Conservation (phyloP, 2,113 vertebrate species). For the Nerophis ophidion region DNA sequence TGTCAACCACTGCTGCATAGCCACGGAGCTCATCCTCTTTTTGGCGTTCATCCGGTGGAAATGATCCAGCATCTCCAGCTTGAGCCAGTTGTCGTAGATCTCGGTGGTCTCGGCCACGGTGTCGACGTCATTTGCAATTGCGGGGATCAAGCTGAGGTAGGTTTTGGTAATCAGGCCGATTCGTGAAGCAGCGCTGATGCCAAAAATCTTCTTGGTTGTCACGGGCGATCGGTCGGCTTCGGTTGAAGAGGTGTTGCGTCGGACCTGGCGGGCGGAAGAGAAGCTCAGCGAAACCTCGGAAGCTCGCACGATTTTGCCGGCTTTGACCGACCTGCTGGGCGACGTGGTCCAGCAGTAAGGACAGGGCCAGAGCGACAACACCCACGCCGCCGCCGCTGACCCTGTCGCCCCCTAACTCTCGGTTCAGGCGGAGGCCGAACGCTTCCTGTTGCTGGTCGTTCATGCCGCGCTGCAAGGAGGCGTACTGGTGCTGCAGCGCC, state of each 20-base stretch:
- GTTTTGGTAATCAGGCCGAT: slow-evolving; percentile 56
- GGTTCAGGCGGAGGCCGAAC: slow-evolving; percentile 48
- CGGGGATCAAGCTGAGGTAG: slow-evolving; percentile 58
- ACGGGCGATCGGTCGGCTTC: background rate
- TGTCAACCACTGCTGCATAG: slow-evolving; percentile 68
- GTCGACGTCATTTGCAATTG: slow-evolving; percentile 40
- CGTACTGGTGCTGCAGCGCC: slow-evolving; percentile 55
- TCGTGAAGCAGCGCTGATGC: slow-evolving; percentile 57
- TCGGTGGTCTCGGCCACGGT: slow-evolving; percentile 64
- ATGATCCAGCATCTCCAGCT: slow-evolving; percentile 63
- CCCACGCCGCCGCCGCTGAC: slow-evolving; percentile 63
- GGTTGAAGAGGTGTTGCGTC: slow-evolving; percentile 9
- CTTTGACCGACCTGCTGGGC: slow-evolving; percentile 45
- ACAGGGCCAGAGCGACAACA: slow-evolving; percentile 67
- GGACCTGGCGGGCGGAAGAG: slow-evolving; percentile 25
- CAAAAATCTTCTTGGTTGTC: slow-evolving; percentile 50
- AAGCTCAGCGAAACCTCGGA: no score
- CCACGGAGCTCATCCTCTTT: slow-evolving; percentile 54
- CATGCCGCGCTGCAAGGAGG: slow-evolving; percentile 47
- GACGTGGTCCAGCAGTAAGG: slow-evolving; percentile 63
- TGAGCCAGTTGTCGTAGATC: slow-evolving; percentile 61
- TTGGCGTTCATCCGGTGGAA: slow-evolving; percentile 64
- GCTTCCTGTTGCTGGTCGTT: slow-evolving; percentile 43
- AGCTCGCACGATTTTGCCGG: no score
- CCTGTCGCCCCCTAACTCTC: slow-evolving; percentile 40